phyloP scores from a whole-genome alignment of 2,797 vertebrate species.

The Alfaro cultratus region DNA sequence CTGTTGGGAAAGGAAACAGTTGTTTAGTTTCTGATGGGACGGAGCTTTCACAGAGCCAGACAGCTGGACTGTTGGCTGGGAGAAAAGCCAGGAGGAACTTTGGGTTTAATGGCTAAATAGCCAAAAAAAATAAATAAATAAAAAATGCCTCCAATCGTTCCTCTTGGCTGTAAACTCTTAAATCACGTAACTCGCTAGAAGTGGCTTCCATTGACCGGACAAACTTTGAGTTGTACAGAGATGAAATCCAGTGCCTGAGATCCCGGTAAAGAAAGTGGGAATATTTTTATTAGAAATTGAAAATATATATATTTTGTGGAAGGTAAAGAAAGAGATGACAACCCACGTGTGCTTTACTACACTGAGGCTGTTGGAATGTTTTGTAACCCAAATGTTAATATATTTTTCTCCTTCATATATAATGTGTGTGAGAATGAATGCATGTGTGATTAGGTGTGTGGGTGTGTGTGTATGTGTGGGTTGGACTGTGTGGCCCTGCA shows the following conservation, averaged over 20 bases:
- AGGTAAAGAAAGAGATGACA: slow-evolving; percentile 58
- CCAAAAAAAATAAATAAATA: neutral
- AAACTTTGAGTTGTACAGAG: slow-evolving; percentile 67
- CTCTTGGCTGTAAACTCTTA: slow-evolving; percentile 29
- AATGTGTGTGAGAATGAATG: slow-evolving; percentile 60
- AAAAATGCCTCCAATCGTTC: slow-evolving; percentile 30
- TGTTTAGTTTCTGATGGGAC: slow-evolving; percentile 52
- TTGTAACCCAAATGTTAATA: slow-evolving; percentile 93
- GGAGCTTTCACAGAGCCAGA: slow-evolving; percentile 68
- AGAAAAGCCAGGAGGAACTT: slow-evolving; percentile 50
- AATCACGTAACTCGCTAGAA: slow-evolving; percentile 48
- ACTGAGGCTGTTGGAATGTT: slow-evolving; percentile 86
- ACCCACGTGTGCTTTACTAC: slow-evolving; percentile 80
- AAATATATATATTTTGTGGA: slow-evolving; percentile 74
- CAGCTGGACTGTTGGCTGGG: slow-evolving; percentile 82
- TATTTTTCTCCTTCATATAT: slow-evolving; percentile 82
- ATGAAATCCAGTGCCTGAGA: slow-evolving; percentile 77
- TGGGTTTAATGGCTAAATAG: slow-evolving; percentile 30
- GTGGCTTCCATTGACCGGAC: slow-evolving; percentile 53
- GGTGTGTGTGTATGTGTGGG: slow-evolving; percentile 43
- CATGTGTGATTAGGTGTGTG: slow-evolving; percentile 28
- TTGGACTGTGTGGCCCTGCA: slow-evolving; percentile 54
- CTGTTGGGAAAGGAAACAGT: slow-evolving; percentile 22
- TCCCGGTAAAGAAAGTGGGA: slow-evolving; percentile 59
- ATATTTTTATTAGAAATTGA: slow-evolving; percentile 70